Conservation (phyloP, 2,113 vertebrate genomes). For the Hippocampus comes region DNA sequence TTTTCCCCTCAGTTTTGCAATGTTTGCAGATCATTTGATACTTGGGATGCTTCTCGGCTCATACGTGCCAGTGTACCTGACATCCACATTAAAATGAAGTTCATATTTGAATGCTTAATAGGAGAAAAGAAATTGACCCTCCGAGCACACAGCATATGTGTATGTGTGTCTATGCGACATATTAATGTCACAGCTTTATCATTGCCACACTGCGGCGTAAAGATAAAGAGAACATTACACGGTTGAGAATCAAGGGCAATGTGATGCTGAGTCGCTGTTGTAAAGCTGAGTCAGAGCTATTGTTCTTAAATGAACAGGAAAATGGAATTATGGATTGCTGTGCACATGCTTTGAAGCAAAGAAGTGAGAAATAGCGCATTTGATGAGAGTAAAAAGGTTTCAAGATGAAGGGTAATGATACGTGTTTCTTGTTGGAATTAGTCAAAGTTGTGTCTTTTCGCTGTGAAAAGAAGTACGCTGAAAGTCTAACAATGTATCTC, state of each 20-base stretch:
- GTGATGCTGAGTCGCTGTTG: conserved; percentile 1
- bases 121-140: too few species aligned
- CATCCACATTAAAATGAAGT: too few species aligned
- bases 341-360: conserved; percentile 30
- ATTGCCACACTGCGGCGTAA: background rate
- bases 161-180: conserved; percentile 8
- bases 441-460: background rate
- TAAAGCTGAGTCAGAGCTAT: conserved; percentile 36
- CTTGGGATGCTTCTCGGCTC: too few species aligned
- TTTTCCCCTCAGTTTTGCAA: too few species aligned
- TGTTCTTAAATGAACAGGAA: conserved; percentile 40
- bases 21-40: too few species aligned
- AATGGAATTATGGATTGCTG: conserved; percentile 39
- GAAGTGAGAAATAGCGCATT: conserved; percentile 39
- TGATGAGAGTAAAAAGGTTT: conserved; percentile 9
- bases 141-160: too few species aligned
- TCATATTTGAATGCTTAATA: background rate
- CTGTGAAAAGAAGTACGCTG: too few species aligned
- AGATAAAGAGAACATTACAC: conserved; percentile 15
- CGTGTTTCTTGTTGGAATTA: conserved; percentile 12
- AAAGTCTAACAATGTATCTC: too few species aligned
- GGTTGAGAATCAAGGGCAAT: conserved; percentile 8
- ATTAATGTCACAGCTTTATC: background rate
- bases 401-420: conserved; percentile 32
- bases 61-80: too few species aligned